Percentiles rank a stretch among this genome's conserved stretches.
These are phyloP conservation scores for Myiothlypis chrysogaster DNA, from an alignment of 2,797 vertebrate species.

Conservation along the genomic window DNA sequence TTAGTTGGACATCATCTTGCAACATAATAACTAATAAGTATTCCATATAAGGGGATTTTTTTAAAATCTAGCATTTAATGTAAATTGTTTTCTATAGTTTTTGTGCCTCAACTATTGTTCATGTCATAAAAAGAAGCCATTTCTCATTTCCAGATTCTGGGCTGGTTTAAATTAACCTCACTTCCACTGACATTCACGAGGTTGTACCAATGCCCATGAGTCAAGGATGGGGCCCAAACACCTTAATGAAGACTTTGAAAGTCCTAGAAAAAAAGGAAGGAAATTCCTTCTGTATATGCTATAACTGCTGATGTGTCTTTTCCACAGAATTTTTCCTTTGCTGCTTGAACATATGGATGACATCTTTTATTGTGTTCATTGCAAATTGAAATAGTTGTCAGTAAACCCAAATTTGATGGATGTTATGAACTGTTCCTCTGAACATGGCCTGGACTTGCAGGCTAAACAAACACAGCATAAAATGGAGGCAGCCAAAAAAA, in stretches of 20 bases:
- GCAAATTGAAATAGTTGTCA: not conserved
- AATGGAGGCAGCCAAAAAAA: not conserved
- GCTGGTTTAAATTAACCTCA: not conserved
- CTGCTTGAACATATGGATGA: not conserved
- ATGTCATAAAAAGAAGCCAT: not conserved
- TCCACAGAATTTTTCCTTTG: not conserved
- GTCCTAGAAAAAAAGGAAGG: not conserved
- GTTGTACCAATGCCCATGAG: not conserved
- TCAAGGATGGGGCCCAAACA: not conserved
- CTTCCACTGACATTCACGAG: not conserved
- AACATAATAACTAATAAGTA: not conserved
- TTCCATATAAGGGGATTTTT: not conserved
- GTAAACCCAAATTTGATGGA: not conserved
- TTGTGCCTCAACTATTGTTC: not conserved
- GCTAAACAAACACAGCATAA: not conserved
- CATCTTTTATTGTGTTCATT: not conserved
- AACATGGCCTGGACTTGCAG: not conserved
- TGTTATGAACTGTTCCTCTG: not conserved
- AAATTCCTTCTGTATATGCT: not conserved
- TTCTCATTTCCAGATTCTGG: not conserved
- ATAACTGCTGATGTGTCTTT: not conserved
- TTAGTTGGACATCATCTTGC: not conserved
- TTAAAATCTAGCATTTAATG: not conserved
- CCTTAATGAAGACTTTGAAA: not conserved
- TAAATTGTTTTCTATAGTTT: not conserved